Conservation (phyloP, 2,113 vertebrate genomes). For the Brachyhypopomus occidentalis region DNA sequence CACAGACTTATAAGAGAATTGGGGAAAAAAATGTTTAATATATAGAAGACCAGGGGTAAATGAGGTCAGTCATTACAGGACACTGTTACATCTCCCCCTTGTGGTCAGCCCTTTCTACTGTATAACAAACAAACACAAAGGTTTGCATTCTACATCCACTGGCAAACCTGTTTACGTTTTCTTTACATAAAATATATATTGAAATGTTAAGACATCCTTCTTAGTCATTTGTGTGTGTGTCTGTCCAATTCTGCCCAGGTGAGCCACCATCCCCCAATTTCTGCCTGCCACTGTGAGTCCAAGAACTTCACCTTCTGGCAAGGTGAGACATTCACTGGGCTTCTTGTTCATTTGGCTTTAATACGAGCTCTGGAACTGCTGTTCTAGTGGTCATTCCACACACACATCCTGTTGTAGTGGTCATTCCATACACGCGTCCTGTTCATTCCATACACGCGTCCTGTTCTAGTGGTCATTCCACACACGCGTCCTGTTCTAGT, state of each 20-base stretch:
- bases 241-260: constrained; percentile 76
- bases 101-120: no score
- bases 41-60: no score
- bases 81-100: no score
- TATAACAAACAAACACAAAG: no score
- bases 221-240: neutral
- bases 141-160: no score
- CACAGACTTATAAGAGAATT: no score
- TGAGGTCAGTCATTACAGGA: no score
- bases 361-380: neutral
- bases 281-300: constrained; percentile 98
- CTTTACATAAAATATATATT: no score
- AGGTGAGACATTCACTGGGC: constrained; percentile 75
- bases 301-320: constrained; percentile 99
- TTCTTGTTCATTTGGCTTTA: neutral
- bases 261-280: constrained; percentile 98
- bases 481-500: no score
- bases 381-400: neutral
- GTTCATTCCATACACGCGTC: neutral
- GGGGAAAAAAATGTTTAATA: no score
- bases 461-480: no score
- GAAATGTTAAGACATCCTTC: neutral
- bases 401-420: neutral
- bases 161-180: no score
- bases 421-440: neutral